Evolutionary conservation across 2,888 invertebrate genomes (phyloP).

Genomic region (Agrotis clavis): DNA sequence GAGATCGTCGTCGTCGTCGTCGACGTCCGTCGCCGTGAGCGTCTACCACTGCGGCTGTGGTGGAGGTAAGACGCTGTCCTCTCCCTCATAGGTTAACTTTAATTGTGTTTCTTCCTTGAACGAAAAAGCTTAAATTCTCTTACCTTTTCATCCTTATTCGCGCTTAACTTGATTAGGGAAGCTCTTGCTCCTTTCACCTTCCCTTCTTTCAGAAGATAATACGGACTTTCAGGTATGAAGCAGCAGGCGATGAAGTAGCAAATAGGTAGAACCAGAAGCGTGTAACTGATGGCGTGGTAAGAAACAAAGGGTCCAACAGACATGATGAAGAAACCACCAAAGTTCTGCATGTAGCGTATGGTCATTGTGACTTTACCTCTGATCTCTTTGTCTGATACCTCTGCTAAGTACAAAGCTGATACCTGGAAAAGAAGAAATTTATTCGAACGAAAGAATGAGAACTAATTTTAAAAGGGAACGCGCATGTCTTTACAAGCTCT

Average conservation of each 20-base stretch:
- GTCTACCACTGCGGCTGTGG: no score
- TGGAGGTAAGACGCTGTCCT: no score
- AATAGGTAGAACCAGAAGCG: slow-evolving; percentile 83
- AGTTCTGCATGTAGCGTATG: slow-evolving; percentile 78
- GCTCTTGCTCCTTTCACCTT: slow-evolving; percentile 83
- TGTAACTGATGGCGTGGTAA: slow-evolving; percentile 81
- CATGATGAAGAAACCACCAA: slow-evolving; percentile 84
- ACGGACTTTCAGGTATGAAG: slow-evolving; percentile 92
- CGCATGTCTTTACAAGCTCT: no score
- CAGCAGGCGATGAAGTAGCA: slow-evolving; percentile 85
- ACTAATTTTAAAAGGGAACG: no score
- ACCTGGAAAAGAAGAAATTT: slow-evolving; percentile 73
- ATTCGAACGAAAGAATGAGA: no score
- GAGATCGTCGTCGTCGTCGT: no score
- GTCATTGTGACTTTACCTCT: slow-evolving; percentile 79
- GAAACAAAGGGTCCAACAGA: slow-evolving; percentile 81
- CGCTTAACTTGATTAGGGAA: slow-evolving; percentile 81
- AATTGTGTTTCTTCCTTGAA: no score
- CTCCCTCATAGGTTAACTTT: no score
- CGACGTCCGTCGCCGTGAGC: no score
- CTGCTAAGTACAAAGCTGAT: slow-evolving; percentile 82
- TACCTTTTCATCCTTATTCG: slow-evolving; percentile 77
- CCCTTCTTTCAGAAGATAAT: slow-evolving; percentile 89
- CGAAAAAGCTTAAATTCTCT: slow-evolving; percentile 11
- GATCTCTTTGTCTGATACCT: slow-evolving; percentile 86